Percentiles rank a stretch among this genome's conserved stretches.
Evolutionary conservation across 2,888 invertebrate genomes (phyloP).

Genomic region (Miltochrista miniata): DNA sequence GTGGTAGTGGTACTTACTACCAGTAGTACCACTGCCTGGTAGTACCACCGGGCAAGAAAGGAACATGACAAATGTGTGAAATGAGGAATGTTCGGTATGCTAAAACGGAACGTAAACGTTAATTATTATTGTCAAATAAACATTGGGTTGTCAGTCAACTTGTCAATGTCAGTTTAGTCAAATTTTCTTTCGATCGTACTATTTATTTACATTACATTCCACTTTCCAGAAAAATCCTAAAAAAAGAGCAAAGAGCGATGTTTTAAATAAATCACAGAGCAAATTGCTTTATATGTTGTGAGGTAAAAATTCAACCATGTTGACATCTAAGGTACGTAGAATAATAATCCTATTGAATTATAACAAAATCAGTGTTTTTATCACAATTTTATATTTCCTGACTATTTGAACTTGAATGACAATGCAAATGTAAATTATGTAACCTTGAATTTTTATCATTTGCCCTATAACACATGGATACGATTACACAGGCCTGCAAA

Average conservation of each 20-base stretch:
- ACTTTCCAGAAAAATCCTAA: conserved; percentile 21
- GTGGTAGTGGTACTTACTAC: too few species aligned
- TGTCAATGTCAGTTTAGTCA: too few species aligned
- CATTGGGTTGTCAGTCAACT: too few species aligned
- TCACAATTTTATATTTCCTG: background rate
- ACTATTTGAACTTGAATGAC: background rate
- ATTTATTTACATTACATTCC: too few species aligned
- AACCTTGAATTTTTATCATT: background rate
- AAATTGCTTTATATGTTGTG: conserved; percentile 2
- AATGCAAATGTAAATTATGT: background rate
- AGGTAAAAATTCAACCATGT: conserved; percentile 13
- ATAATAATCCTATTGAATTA: background rate
- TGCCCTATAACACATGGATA: background rate
- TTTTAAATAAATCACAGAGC: background rate
- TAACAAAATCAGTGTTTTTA: too few species aligned
- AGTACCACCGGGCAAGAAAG: too few species aligned
- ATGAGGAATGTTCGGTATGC: background rate
- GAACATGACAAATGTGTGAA: too few species aligned
- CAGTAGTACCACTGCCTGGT: too few species aligned
- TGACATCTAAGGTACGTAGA: conserved; percentile 31
- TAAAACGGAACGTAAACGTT: background rate
- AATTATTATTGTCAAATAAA: background rate
- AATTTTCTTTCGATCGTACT: too few species aligned
- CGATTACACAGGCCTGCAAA: too few species aligned
- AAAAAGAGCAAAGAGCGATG: background rate